Percentiles rank a stretch among this genome's conserved stretches.
Evolutionary conservation across 2,113 vertebrate species (phyloP).

Genomic region (Hypomesus transpacificus): DNA sequence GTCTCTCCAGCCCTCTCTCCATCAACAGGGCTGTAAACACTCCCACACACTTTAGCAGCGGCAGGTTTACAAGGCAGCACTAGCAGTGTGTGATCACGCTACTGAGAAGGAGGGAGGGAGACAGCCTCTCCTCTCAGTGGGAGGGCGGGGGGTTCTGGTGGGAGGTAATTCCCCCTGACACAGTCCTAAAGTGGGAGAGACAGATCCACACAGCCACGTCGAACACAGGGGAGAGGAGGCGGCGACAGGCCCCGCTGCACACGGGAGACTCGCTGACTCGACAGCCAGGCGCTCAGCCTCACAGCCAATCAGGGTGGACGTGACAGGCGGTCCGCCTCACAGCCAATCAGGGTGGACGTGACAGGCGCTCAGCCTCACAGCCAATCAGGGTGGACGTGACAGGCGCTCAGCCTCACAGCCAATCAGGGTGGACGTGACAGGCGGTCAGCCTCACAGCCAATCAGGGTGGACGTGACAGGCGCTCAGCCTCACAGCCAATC

Average conservation of each 20-base stretch:
- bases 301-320: too few species aligned
- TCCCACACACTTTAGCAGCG: background rate
- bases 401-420: too few species aligned
- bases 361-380: too few species aligned
- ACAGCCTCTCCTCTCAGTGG: background rate
- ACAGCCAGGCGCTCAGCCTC: conserved; percentile 45
- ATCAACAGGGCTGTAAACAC: conserved; percentile 36
- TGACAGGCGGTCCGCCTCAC: too few species aligned
- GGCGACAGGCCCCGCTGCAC: conserved; percentile 20
- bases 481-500: too few species aligned
- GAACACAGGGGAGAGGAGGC: conserved; percentile 23
- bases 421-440: too few species aligned
- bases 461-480: too few species aligned
- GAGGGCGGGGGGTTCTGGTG: background rate
- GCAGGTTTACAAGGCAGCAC: background rate
- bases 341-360: too few species aligned
- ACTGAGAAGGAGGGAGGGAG: background rate
- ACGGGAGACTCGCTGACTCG: conserved; percentile 56
- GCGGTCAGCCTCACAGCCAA: too few species aligned
- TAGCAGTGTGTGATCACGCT: background rate
- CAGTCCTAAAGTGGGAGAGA: conserved; percentile 36
- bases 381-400: too few species aligned
- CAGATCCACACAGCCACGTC: conserved; percentile 42
- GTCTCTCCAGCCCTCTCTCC: conserved; percentile 32
- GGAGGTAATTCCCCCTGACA: conserved; percentile 46